phyloP scores from a whole-genome alignment of 1,140 invertebrate species.

The Drosophila kikkawai region DNA sequence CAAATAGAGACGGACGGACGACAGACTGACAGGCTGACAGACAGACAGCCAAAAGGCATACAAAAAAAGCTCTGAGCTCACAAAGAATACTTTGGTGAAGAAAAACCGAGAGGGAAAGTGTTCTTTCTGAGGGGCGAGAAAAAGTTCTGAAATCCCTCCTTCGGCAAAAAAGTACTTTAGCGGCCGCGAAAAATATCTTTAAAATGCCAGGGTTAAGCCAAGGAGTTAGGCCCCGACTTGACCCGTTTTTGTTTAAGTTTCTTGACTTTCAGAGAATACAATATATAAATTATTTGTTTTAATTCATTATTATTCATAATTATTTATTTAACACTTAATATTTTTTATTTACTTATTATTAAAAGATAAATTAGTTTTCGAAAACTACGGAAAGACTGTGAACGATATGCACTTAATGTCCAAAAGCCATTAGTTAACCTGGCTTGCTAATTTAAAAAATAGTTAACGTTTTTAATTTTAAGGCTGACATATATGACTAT shows the following conservation, averaged over 20 bases:
- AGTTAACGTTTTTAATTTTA: constrained; percentile 1
- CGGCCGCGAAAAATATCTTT: constrained; percentile 1
- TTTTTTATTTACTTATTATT: too few species aligned
- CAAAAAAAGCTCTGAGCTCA: not conserved
- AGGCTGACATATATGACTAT: constrained; percentile 3
- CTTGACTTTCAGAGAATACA: not conserved
- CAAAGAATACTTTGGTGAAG: constrained; percentile 7
- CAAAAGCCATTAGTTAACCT: not conserved
- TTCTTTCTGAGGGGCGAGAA: not conserved
- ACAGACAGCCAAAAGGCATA: constrained; percentile 18
- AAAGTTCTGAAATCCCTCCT: not conserved
- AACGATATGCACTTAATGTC: not conserved
- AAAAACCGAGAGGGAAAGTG: constrained; percentile 2
- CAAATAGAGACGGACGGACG: constrained; percentile 14
- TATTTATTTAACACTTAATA: too few species aligned
- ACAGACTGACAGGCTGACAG: not conserved
- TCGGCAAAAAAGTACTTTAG: not conserved
- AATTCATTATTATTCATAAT: too few species aligned
- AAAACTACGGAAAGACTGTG: not conserved
- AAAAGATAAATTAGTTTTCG: not conserved
- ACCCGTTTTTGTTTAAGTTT: constrained; percentile 1
- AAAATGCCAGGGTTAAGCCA: not conserved
- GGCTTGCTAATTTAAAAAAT: constrained; percentile 4
- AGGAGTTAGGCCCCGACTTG: not conserved
- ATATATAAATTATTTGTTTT: not conserved